Evolutionary conservation across 2,888 invertebrate genomes (phyloP).

Genomic region (Zygothrica quintamaculata): DNA sequence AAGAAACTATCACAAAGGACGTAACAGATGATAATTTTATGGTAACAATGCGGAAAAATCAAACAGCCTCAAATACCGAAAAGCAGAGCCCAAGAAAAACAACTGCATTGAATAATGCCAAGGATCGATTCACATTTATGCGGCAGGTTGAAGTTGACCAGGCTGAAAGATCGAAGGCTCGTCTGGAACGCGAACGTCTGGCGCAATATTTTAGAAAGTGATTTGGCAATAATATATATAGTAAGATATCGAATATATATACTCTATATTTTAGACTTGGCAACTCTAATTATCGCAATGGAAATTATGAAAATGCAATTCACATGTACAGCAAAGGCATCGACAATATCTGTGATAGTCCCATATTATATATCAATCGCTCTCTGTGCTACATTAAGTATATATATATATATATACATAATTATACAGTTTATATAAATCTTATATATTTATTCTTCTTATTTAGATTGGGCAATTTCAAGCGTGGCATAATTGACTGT

Average conservation of each 20-base stretch:
- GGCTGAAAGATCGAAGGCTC: conserved; percentile 87
- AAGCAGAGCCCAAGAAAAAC: conserved; percentile 4
- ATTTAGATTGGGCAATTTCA: conserved; percentile 84
- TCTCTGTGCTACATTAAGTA: conserved; percentile 86
- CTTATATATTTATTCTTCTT: neutral
- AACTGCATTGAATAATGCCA: conserved; percentile 75
- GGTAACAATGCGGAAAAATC: conserved; percentile 85
- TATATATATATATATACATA: too few relatives aligned
- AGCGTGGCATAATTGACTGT: conserved; percentile 89
- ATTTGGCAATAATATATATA: neutral
- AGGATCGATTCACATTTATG: conserved; percentile 90
- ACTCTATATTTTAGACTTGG: conserved; percentile 85
- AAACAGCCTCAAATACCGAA: too few relatives aligned
- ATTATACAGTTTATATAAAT: too few relatives aligned
- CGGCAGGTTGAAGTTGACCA: conserved; percentile 90
- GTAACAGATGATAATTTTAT: conserved; percentile 85
- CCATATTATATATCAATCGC: conserved; percentile 91
- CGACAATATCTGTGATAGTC: conserved; percentile 90
- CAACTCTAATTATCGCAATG: conserved; percentile 88
- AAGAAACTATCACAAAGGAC: conserved; percentile 72
- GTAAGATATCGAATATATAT: neutral
- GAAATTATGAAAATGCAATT: conserved; percentile 90
- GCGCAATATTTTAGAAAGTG: conserved; percentile 89
- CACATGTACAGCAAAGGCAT: conserved; percentile 90
- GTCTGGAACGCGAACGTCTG: conserved; percentile 88